These are phyloP conservation scores for Peromyscus melanophrys DNA, from an alignment of 2,797 vertebrate species.

Conservation along the genomic window DNA sequence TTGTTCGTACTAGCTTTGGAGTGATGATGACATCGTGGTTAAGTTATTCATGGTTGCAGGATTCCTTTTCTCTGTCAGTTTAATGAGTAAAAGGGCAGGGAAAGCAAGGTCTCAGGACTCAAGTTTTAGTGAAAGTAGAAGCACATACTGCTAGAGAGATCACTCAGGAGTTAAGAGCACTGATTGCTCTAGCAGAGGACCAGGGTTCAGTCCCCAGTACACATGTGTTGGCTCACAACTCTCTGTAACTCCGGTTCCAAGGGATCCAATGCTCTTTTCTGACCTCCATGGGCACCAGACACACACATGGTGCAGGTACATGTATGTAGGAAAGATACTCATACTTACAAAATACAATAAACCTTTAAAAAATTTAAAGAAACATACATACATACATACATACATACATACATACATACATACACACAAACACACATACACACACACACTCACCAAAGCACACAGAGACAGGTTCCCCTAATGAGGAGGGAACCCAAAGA, in stretches of 20 bases:
- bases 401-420: background rate
- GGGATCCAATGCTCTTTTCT: background rate
- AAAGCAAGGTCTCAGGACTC: background rate
- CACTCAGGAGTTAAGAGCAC: background rate
- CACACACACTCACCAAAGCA: background rate
- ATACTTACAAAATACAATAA: background rate
- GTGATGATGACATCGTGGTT: too few relatives aligned
- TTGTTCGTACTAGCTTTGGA: background rate
- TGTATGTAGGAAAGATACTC: background rate
- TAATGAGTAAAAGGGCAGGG: background rate
- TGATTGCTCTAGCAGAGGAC: background rate
- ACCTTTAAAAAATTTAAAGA: background rate
- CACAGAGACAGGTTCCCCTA: background rate
- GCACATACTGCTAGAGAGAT: background rate
- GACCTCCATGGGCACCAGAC: background rate
- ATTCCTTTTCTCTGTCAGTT: background rate
- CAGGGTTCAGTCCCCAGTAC: background rate
- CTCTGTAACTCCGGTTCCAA: background rate
- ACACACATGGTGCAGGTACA: background rate
- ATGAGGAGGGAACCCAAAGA: background rate
- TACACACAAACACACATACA: too few relatives aligned
- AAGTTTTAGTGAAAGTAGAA: background rate
- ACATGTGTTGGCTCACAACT: too few relatives aligned
- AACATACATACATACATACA: background rate
- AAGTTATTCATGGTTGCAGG: background rate